Evolutionary conservation across 2,888 invertebrate species (phyloP).

Genomic region (Lumbricus terrestris): DNA sequence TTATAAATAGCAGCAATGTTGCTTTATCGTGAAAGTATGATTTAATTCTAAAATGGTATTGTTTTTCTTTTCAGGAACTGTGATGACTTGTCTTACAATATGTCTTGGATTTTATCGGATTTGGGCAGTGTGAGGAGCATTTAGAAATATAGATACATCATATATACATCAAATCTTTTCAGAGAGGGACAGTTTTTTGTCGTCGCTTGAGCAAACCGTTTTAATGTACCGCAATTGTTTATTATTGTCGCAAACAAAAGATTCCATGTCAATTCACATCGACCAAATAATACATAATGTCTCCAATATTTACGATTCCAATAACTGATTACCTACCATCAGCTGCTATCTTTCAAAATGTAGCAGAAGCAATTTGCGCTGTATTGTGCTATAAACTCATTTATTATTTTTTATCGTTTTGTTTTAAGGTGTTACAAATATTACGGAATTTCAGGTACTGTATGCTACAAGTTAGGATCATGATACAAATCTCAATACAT

Average conservation of each 20-base stretch:
- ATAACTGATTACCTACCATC: not conserved
- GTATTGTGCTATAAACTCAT: not conserved
- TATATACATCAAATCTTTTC: not conserved
- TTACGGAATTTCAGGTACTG: not conserved
- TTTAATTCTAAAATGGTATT: slow-evolving; percentile 6
- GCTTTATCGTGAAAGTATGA: not conserved
- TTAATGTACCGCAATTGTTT: not conserved
- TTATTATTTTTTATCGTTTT: not conserved
- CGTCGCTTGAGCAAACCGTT: not conserved
- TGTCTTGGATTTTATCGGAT: slow-evolving; percentile 46
- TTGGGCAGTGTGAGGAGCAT: slow-evolving; percentile 26
- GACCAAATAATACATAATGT: not conserved
- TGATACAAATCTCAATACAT: not conserved
- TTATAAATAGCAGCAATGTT: not conserved
- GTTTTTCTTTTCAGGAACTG: slow-evolving; percentile 45
- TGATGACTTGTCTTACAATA: slow-evolving; percentile 44
- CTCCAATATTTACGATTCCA: not conserved
- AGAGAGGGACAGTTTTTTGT: not conserved
- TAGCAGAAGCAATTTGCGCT: not conserved
- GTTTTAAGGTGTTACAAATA: not conserved
- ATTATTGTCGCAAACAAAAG: not conserved
- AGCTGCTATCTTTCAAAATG: not conserved
- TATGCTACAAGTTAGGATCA: not conserved
- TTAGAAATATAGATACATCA: not conserved
- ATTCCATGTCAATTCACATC: not conserved